Base-by-base conservation (phyloP, 2,113 vertebrate species). In the Larimichthys crocea region DNA sequence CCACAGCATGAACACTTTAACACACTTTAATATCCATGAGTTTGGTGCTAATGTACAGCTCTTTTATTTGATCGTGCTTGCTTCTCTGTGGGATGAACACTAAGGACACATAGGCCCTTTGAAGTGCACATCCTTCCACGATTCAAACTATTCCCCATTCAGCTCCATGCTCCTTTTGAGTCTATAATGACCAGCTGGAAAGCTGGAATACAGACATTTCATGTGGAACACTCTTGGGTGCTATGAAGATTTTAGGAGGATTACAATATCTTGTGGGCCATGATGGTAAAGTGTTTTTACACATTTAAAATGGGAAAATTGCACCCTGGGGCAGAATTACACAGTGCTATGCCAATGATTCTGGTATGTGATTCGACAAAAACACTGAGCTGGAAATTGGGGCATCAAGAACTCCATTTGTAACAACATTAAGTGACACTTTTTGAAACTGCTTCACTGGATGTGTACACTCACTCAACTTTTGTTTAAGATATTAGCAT, bases 191-290 rank as follows among this genome's bases (percentile, higher is more conserved):
- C 46, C 48, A 50, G 11, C 5, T 77, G 65, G 11, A 62, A 70
- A 72, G 69, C 26, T 77, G 62, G 24, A 75, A 71, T 70, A 24
- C 50, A 79, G 65, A 83, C 22, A 66, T 15, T 52, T 72, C 52
- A 49, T 0, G 15, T 22, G 8, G 9, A 31, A 57, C 17, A 42
- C 82, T 62, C 65, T 53, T 4, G 19, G 52, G 68, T 71, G 42
- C 16, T 40, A n/a, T 83, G 26, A 26, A 68, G 20, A 55, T 74
- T 85, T 74, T 60, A 53, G 56, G n/a, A 66, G 4, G 22, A 61
- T 26, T 20, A 20, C 52, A 42, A 48, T 52, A 52, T 72, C 7
- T 24, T 31, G 42, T 22, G n/a, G 49, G 17, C n/a, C 31, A 22
- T 69, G 22, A 62, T n/a, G 3, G 19, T 4, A 17, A 56, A 11